Conservation (phyloP, 2,888 invertebrate species). For the Megalurothrips usitatus region DNA sequence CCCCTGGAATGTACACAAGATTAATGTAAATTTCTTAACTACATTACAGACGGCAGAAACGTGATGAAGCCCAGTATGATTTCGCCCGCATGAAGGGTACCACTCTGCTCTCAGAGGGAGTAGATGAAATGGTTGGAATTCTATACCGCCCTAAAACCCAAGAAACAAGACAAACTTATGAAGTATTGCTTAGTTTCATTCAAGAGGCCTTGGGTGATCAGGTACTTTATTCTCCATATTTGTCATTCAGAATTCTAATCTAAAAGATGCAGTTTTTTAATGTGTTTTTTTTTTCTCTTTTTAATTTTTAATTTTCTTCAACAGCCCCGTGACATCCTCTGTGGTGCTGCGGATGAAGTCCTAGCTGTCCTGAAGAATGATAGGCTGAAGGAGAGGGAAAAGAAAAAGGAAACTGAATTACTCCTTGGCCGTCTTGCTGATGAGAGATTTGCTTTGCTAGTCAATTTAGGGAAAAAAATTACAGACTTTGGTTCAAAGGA, state of each 20-base stretch:
- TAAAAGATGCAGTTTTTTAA: not conserved
- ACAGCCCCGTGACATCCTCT: conserved; percentile 91
- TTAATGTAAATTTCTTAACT: conserved; percentile 2
- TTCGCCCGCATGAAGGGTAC: conserved; percentile 85
- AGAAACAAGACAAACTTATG: conserved; percentile 96
- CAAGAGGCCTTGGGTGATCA: conserved; percentile 94
- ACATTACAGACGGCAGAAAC: conserved; percentile 65
- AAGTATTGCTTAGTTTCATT: conserved; percentile 90
- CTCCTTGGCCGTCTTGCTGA: conserved; percentile 79
- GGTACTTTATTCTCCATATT: conserved; percentile 41
- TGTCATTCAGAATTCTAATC: not conserved
- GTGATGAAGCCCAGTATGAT: conserved; percentile 90
- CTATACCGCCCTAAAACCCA: conserved; percentile 95
- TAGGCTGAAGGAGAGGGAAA: conserved; percentile 85
- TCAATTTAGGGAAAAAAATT: conserved; percentile 96
- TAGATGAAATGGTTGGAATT: conserved; percentile 91
- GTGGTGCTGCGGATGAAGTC: conserved; percentile 99
- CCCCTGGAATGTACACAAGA: no score
- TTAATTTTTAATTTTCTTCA: conserved; percentile 34
- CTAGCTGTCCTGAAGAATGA: conserved; percentile 78
- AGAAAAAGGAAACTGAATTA: conserved; percentile 85
- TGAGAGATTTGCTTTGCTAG: conserved; percentile 88
- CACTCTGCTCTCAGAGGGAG: conserved; percentile 76
- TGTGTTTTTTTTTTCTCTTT: conserved; percentile 16
- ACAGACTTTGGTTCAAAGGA: conserved; percentile 87